phyloP scores from a whole-genome alignment of 1,140 invertebrate genomes.

The Drosophila suzukii region DNA sequence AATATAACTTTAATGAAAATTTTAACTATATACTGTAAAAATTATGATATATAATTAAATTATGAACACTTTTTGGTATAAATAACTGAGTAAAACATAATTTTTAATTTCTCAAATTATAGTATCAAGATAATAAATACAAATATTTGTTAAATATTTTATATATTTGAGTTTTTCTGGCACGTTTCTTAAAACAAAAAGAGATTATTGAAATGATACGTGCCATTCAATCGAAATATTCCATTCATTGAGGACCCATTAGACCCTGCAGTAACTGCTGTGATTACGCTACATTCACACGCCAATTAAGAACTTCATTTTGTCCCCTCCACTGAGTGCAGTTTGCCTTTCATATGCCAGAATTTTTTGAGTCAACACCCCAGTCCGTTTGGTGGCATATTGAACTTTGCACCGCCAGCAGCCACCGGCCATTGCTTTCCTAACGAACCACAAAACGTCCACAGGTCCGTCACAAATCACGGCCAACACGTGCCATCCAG shows the following conservation, averaged over 20 bases:
- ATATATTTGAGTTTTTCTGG: no score
- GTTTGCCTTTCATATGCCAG: conserved; percentile 24
- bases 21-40: no score
- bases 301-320: conserved; percentile 9
- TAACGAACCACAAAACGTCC: conserved; percentile 72
- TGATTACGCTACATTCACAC: not conserved
- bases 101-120: no score
- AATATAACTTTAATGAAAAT: no score
- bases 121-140: no score
- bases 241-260: not conserved
- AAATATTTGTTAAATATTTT: not conserved
- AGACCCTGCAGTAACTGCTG: not conserved
- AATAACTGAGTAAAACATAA: no score
- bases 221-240: no score
- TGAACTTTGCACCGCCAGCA: conserved; percentile 60
- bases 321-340: not conserved
- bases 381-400: conserved; percentile 57
- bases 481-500: conserved; percentile 57
- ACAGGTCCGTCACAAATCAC: conserved; percentile 56
- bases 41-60: no score
- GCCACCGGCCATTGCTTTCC: conserved; percentile 15
- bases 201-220: no score
- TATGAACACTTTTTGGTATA: no score
- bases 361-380: conserved; percentile 63
- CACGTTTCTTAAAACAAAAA: no score